Conservation (phyloP, 2,797 vertebrate species). For the Schizopygopsis malacanthus region DNA sequence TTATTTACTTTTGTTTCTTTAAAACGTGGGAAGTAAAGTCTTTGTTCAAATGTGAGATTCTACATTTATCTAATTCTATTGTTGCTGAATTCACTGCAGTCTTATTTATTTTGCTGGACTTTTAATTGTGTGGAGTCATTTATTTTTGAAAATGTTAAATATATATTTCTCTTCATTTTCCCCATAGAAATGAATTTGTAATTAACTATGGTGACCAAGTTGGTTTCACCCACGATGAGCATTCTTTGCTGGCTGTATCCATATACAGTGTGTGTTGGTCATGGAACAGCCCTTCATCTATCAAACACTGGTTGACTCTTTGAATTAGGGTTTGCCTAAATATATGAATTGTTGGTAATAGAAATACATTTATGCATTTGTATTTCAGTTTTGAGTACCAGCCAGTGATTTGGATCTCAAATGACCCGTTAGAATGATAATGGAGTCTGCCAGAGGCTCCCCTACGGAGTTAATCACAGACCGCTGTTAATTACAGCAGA, state of each 20-base stretch:
- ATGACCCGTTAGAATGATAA: conserved; percentile 21
- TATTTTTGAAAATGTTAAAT: neutral
- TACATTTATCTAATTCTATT: neutral
- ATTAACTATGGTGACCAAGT: neutral
- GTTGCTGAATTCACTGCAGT: neutral
- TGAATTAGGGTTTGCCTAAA: neutral
- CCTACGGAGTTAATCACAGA: conserved; percentile 73
- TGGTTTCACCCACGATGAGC: neutral
- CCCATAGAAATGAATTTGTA: neutral
- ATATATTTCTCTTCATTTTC: neutral
- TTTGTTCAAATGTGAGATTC: neutral
- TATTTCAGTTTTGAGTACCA: conserved; percentile 27
- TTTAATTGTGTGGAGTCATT: neutral
- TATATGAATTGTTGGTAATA: neutral
- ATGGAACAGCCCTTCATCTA: conserved; percentile 1
- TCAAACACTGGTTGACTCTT: neutral
- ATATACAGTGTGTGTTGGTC: neutral
- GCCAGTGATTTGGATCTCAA: conserved; percentile 16
- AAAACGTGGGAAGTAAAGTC: neutral
- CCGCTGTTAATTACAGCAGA: conserved; percentile 76
- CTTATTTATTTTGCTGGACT: neutral
- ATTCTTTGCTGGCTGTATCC: neutral
- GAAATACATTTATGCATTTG: neutral
- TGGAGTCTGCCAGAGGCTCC: conserved; percentile 19
- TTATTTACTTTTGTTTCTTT: neutral